These are phyloP conservation scores for Pristionchus mayeri DNA, from an alignment of 2,888 invertebrate genomes.

Conservation along the genomic window DNA sequence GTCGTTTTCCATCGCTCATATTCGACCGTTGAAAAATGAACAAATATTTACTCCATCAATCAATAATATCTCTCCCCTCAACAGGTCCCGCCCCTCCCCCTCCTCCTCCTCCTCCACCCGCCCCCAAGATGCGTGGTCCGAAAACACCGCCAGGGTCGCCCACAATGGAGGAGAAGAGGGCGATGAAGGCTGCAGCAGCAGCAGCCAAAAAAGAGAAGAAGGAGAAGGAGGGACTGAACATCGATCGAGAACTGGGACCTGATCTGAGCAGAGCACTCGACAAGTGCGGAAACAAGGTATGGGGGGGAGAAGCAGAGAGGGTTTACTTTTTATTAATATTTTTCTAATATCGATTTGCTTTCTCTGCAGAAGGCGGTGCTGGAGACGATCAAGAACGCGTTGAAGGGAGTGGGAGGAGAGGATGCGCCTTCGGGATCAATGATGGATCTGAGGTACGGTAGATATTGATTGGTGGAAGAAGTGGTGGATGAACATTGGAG, in stretches of 20 bases:
- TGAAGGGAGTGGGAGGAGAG: conserved; percentile 46
- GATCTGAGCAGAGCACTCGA: conserved; percentile 39
- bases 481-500: neutral
- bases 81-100: neutral
- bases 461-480: neutral
- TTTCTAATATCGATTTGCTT: neutral
- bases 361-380: conserved; percentile 49
- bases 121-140: conserved; percentile 52
- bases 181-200: neutral
- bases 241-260: conserved; percentile 33
- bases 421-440: conserved; percentile 1
- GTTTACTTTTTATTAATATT: neutral
- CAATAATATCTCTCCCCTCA: no score
- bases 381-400: conserved; percentile 57
- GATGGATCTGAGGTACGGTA: conserved; percentile 1
- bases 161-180: conserved; percentile 45
- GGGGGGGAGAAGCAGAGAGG: neutral
- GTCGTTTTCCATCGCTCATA: no score
- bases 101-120: neutral
- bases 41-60: no score
- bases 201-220: neutral
- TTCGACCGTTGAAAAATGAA: no score
- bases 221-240: conserved; percentile 48
- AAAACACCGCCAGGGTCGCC: conserved; percentile 60
- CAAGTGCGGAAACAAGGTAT: conserved; percentile 48